These are phyloP conservation scores for Menidia beryllina DNA, from an alignment of 2,113 vertebrate species.

Conservation along the genomic window DNA sequence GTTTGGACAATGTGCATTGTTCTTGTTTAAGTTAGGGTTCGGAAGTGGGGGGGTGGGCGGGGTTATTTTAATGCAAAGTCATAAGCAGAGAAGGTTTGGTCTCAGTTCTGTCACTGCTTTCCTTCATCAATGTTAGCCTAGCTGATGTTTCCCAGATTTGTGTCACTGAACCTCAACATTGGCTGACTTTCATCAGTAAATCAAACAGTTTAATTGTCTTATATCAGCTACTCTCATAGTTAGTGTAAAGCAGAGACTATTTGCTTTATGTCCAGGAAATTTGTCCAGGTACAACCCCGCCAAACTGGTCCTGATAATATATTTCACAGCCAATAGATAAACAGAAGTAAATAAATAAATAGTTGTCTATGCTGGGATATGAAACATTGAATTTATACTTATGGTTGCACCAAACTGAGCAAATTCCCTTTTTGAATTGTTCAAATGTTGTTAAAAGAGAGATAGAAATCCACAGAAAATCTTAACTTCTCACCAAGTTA, in stretches of 20 bases:
- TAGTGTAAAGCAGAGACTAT: conserved; percentile 3
- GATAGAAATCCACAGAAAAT: too few relatives aligned
- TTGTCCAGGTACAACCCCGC: conserved; percentile 17
- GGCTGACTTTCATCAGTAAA: neutral
- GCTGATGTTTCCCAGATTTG: conserved; percentile 16
- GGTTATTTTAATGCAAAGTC: conserved; percentile 38
- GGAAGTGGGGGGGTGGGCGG: conserved; percentile 36
- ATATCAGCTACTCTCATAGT: neutral
- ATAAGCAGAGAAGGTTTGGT: conserved; percentile 53
- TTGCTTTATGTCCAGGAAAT: neutral
- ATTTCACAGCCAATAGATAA: neutral
- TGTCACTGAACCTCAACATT: conserved; percentile 2
- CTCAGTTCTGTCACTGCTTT: neutral
- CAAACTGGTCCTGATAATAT: neutral
- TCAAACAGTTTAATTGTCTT: neutral
- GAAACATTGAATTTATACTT: too few relatives aligned
- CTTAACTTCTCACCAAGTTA: too few relatives aligned
- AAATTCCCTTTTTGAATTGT: too few relatives aligned
- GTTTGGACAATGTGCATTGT: conserved; percentile 78
- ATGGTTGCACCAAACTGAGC: too few relatives aligned
- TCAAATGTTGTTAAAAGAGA: too few relatives aligned
- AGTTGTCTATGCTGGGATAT: too few relatives aligned
- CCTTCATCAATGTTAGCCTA: neutral
- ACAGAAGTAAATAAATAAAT: neutral
- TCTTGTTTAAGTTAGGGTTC: conserved; percentile 65